These are phyloP conservation scores for Mixornis gularis DNA, from an alignment of 2,113 vertebrate genomes.

Conservation along the genomic window DNA sequence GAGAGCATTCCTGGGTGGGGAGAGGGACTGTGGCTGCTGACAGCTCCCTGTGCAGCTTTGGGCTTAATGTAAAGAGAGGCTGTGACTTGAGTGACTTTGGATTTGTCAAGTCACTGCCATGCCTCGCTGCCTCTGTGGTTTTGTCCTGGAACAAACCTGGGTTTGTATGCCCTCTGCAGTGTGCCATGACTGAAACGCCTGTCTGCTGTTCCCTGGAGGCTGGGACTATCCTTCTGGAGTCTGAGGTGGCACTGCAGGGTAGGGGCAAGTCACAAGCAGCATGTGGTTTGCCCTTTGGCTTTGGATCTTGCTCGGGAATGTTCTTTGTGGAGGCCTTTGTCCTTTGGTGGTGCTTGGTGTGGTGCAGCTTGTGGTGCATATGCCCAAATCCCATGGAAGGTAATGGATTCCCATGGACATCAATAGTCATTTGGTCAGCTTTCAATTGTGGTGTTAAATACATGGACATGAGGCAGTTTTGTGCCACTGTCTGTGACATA, in stretches of 20 bases:
- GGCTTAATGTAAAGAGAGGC: fast-evolving
- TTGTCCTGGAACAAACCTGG: conserved; percentile 27
- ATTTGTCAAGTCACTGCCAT: neutral
- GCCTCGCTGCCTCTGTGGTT: neutral
- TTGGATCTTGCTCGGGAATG: neutral
- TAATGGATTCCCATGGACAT: neutral
- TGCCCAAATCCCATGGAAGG: neutral
- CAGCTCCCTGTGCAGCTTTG: neutral
- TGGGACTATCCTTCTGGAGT: neutral
- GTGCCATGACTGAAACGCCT: conserved; percentile 6
- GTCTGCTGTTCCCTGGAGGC: neutral
- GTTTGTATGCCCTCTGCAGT: neutral
- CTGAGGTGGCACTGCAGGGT: neutral
- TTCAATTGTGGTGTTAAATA: neutral
- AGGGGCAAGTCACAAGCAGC: neutral
- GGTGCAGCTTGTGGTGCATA: fast-evolving
- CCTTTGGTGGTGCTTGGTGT: neutral
- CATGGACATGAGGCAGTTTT: neutral
- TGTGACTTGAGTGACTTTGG: neutral
- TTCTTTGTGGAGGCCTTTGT: neutral
- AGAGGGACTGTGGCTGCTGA: neutral
- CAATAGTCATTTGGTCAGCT: neutral
- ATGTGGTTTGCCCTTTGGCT: neutral
- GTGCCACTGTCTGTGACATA: fast-evolving
- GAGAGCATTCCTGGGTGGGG: neutral